These are phyloP conservation scores for Strix uralensis DNA, from an alignment of 2,113 vertebrate genomes.

Conservation along the genomic window DNA sequence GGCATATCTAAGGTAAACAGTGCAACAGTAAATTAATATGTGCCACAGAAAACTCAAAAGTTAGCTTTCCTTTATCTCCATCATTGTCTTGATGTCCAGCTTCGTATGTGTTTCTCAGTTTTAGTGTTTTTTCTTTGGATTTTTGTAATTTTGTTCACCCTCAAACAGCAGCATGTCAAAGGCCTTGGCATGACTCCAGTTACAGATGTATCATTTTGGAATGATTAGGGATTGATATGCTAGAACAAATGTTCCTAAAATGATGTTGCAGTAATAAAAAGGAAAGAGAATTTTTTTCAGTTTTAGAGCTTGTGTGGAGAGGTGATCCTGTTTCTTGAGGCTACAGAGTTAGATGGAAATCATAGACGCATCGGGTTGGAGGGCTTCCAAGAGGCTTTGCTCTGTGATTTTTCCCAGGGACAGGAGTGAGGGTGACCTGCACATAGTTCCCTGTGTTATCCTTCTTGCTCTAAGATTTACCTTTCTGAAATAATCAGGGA, in stretches of 20 bases:
- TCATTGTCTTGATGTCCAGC: rapidly evolving
- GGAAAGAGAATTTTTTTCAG: background rate
- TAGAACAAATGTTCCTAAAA: background rate
- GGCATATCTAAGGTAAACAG: background rate
- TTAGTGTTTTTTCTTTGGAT: background rate
- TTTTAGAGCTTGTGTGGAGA: background rate
- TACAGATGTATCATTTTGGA: background rate
- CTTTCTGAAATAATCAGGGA: background rate
- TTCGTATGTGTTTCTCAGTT: background rate
- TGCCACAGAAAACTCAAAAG: background rate
- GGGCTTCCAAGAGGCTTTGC: background rate
- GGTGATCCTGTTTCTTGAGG: background rate
- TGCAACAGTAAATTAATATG: background rate
- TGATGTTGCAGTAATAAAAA: background rate
- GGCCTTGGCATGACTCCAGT: rapidly evolving
- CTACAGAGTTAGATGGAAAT: background rate
- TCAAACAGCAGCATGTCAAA: background rate
- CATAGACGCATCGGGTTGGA: rapidly evolving
- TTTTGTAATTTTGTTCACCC: background rate
- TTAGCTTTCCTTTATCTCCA: background rate
- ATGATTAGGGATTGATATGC: background rate
- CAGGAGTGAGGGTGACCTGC: background rate
- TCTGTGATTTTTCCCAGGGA: background rate
- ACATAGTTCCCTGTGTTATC: background rate
- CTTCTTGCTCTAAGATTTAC: background rate